These are phyloP conservation scores for Brachionus rubens DNA, from an alignment of 1,140 invertebrate species.

Conservation along the genomic window DNA sequence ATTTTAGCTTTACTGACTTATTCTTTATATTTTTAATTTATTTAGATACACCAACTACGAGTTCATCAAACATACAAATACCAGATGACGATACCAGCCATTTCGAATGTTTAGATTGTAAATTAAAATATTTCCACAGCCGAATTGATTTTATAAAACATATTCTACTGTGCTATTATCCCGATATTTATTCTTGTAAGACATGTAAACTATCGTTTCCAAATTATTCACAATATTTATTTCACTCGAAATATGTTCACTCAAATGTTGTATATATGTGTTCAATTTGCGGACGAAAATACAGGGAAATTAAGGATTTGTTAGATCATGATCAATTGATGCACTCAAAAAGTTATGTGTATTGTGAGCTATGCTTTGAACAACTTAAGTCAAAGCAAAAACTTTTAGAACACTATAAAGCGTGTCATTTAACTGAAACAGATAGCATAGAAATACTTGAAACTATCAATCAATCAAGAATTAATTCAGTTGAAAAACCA, in stretches of 20 bases:
- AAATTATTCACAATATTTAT: constrained; percentile 9
- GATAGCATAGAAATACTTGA: background rate
- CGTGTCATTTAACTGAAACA: background rate
- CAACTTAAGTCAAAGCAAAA: background rate
- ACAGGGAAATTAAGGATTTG: background rate
- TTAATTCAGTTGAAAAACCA: background rate
- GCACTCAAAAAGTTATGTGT: background rate
- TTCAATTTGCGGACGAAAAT: constrained; percentile 35
- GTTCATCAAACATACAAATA: constrained; percentile 1
- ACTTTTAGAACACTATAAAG: background rate
- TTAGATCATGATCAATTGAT: constrained; percentile 42
- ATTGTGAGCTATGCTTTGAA: constrained; percentile 34
- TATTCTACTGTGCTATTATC: constrained; percentile 12
- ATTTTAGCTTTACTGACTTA: no score
- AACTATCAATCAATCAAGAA: background rate
- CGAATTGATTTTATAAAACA: background rate
- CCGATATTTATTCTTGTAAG: constrained; percentile 5
- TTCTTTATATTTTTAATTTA: no score
- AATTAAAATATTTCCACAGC: background rate
- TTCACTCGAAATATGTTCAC: constrained; percentile 32
- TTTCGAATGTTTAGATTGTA: constrained; percentile 4
- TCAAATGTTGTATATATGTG: constrained; percentile 15
- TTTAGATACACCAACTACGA: constrained; percentile 23
- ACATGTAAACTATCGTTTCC: constrained; percentile 19
- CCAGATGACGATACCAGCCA: background rate